Evolutionary conservation across 2,888 invertebrate species (phyloP).

Genomic region (Pristionchus arcanus): DNA sequence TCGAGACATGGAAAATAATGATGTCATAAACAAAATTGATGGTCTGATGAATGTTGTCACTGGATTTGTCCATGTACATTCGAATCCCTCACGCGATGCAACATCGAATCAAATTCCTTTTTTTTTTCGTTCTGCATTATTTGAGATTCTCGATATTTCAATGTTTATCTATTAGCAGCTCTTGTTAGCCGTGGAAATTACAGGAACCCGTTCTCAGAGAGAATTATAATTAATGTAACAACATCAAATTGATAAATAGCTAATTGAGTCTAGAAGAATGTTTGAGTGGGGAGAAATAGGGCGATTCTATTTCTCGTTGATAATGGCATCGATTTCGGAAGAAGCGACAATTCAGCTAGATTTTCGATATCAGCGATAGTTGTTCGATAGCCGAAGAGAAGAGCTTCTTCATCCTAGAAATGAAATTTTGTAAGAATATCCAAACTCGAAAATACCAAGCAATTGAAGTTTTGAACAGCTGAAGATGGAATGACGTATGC

Average conservation of each 20-base stretch:
- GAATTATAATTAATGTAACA: neutral
- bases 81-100: no score
- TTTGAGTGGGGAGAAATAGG: neutral
- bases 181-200: neutral
- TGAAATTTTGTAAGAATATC: neutral
- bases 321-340: slow-evolving; percentile 39
- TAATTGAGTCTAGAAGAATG: neutral
- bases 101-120: no score
- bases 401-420: neutral
- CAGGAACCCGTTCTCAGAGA: neutral
- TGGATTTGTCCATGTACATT: no score
- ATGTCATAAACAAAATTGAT: no score
- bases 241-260: neutral
- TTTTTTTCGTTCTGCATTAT: no score
- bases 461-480: slow-evolving; percentile 29
- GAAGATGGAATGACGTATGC: neutral
- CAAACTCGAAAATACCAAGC: neutral
- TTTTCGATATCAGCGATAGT: slow-evolving; percentile 19
- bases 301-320: neutral
- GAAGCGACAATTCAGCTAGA: neutral
- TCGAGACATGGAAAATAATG: no score
- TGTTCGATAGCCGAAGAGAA: slow-evolving; percentile 17
- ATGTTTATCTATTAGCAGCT: neutral
- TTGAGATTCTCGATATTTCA: no score
- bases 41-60: no score